phyloP scores from a whole-genome alignment of 2,797 vertebrate species.

The Pelodytes ibericus region DNA sequence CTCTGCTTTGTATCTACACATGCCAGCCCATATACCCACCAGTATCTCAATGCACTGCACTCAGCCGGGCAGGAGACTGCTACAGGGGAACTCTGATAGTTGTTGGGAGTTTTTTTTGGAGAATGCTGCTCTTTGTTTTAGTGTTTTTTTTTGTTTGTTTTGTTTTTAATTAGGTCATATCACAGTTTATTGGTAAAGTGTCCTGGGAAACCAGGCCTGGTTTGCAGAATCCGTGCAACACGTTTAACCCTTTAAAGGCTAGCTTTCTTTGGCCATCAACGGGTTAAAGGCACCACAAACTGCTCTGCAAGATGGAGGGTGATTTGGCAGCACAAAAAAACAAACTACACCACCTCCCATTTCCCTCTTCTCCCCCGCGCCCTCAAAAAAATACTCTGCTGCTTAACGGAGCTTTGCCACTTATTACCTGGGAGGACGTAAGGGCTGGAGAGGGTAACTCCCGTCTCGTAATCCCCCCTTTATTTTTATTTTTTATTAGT shows the following conservation, averaged over 20 bases:
- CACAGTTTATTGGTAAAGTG: no score
- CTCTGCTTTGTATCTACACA: background rate
- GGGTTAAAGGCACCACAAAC: background rate
- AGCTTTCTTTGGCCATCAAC: no score
- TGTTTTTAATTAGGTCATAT: background rate
- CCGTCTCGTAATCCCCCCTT: no score
- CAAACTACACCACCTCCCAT: background rate
- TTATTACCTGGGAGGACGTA: slow-evolving; percentile 9
- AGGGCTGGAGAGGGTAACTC: background rate
- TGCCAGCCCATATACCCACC: background rate
- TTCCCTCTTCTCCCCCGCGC: background rate
- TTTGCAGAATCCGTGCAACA: background rate
- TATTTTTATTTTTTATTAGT: background rate
- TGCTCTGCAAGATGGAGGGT: background rate
- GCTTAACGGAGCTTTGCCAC: background rate
- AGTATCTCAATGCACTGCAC: no score
- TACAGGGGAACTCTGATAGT: background rate
- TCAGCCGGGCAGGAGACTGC: background rate
- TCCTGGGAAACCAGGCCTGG: no score
- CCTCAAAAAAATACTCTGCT: background rate
- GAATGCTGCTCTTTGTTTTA: background rate
- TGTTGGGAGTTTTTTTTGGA: background rate
- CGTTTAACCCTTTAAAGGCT: background rate
- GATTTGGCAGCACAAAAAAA: background rate
- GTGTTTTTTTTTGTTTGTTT: background rate